Base-by-base conservation (phyloP, 1,140 invertebrate genomes). In the Drosophila sproati region DNA sequence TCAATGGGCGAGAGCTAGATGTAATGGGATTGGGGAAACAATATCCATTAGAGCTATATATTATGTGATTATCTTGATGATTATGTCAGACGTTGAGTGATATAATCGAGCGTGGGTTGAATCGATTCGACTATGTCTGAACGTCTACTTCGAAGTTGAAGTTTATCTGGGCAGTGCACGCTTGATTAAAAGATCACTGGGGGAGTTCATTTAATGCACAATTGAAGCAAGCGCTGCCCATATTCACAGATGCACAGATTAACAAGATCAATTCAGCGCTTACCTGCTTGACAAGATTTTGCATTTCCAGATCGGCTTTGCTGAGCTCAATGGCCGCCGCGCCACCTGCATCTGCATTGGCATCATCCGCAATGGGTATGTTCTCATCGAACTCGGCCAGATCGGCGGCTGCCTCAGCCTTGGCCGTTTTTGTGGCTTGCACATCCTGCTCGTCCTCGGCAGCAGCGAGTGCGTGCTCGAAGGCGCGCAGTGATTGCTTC, bases 301-400 rank as follows among this genome's bases (percentile, higher is more conserved):
- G 96, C 66, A 98, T 94, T 93, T 98, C 97, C 77, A 95, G 94
- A 93, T 98, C 97, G 5, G 96, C 96, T 92, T 97, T 97, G 85
- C 96, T 96, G 55, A 96, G 92, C 91, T 96, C 95, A 47, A 94
- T 92, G 39, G 94, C 95, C 93, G 93, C 2, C 39, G 7, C 54
- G 37, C 5, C n/a, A 5, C 55, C 60, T 93, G 93, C 60, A 93
- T 81, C 82, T 2, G 60, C 66, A 37, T 95, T 95, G 12, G 94
- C 94, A 6, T 96, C 96, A 47, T 96, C 96, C 0, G 71, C 80
- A 51, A 98, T 94, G n/a, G 98, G 98, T 93, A 98, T 97, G 87
- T 96, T 97, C 93, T 99, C 98, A 94, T 99, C 98, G 93, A 99
- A 99, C 93, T 99, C 98, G 0, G 97, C 98, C 67, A 99, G 93